A percentile compares a stretch with the other conserved stretches of the same genome.
Evolutionary conservation across 1,140 invertebrate species (phyloP).

Genomic region (Drosophila mauritiana): DNA sequence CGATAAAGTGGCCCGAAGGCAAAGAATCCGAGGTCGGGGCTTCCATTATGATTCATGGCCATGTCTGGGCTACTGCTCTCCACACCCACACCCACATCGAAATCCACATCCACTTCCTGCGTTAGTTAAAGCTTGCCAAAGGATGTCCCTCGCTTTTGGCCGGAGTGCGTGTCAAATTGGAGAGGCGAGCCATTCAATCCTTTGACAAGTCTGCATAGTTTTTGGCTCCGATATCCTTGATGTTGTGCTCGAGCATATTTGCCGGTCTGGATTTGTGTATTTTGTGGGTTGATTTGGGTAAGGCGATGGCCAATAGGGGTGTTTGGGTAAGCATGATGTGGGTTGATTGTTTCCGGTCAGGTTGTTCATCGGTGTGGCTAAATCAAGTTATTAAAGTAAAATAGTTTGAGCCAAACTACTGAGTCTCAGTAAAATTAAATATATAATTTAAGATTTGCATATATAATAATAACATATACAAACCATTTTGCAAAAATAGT

Average conservation of each 20-base stretch:
- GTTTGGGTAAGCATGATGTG: conserved; percentile 57
- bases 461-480: too few relatives aligned
- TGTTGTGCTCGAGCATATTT: conserved; percentile 47
- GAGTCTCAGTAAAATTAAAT: neutral
- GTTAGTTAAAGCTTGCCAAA: conserved; percentile 57
- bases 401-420: neutral
- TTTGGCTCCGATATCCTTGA: conserved; percentile 51
- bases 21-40: conserved; percentile 24
- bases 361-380: conserved; percentile 9
- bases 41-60: conserved; percentile 77
- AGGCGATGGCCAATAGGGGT: conserved; percentile 20
- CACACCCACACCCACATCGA: neutral
- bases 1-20: conserved; percentile 56
- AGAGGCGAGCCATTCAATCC: conserved; percentile 74
- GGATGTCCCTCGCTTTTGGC: conserved; percentile 50
- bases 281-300: conserved; percentile 61
- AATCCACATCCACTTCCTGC: conserved; percentile 2
- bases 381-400: conserved; percentile 18
- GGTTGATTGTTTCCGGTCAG: conserved; percentile 36
- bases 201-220: conserved; percentile 70
- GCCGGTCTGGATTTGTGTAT: conserved; percentile 41
- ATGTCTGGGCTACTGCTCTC: conserved; percentile 44
- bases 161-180: conserved; percentile 77
- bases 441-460: neutral
- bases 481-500: too few relatives aligned